phyloP scores from a whole-genome alignment of 2,888 invertebrate species.

The Amiota mariae region DNA sequence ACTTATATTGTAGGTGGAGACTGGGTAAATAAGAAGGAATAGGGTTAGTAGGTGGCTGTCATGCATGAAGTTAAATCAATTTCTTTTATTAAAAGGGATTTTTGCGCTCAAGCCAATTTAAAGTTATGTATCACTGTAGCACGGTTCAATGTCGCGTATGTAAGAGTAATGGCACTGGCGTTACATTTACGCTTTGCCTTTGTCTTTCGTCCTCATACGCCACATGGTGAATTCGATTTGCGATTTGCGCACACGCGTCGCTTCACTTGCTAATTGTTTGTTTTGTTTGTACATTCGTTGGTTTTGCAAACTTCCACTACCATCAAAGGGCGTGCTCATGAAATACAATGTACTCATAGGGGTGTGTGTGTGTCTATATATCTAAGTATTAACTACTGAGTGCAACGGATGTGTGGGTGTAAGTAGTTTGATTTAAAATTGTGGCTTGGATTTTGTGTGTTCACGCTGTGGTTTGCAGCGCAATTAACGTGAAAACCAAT shows the following conservation, averaged over 20 bases:
- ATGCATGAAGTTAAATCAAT: too few relatives aligned
- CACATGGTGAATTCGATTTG: too few relatives aligned
- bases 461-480: slow-evolving; percentile 1
- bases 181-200: too few relatives aligned
- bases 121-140: too few relatives aligned
- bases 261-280: background rate
- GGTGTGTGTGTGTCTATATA: slow-evolving; percentile 9
- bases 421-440: background rate
- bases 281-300: background rate
- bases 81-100: too few relatives aligned
- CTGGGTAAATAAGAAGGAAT: too few relatives aligned
- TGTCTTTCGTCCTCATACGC: too few relatives aligned
- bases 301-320: background rate
- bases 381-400: background rate
- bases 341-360: background rate
- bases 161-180: too few relatives aligned
- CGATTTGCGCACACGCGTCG: slow-evolving; percentile 12
- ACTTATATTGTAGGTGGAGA: too few relatives aligned
- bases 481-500: slow-evolving; percentile 9
- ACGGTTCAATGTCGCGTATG: too few relatives aligned
- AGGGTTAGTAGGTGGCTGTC: too few relatives aligned
- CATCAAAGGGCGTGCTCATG: background rate
- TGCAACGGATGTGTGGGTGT: background rate
- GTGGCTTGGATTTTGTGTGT: slow-evolving; percentile 11
- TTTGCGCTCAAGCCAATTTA: too few relatives aligned